A percentile compares a stretch with the other conserved stretches of the same genome.
Evolutionary conservation across 2,888 invertebrate species (phyloP).

Genomic region (Camponotus fellah): DNA sequence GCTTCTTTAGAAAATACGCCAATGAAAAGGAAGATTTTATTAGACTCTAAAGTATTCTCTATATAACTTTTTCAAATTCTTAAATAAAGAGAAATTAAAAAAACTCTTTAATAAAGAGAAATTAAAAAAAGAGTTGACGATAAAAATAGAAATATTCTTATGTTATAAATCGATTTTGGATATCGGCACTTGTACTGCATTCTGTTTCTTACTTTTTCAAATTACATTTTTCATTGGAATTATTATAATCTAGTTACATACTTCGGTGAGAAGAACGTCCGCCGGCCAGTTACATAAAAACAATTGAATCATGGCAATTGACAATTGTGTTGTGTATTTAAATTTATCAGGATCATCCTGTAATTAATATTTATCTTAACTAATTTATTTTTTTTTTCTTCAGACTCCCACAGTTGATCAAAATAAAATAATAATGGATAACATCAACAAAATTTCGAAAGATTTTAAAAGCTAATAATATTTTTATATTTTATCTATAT

Average conservation of each 20-base stretch:
- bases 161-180: background rate
- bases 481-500: background rate
- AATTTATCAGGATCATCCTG: constrained; percentile 72
- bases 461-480: background rate
- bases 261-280: constrained; percentile 68
- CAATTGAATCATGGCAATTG: constrained; percentile 72
- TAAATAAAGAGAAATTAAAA: no score
- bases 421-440: background rate
- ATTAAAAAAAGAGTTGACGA: background rate
- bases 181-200: background rate
- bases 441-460: background rate
- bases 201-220: background rate
- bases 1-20: background rate
- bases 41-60: background rate
- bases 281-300: constrained; percentile 76
- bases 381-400: background rate
- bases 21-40: background rate
- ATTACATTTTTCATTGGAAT: background rate
- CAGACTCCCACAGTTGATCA: background rate
- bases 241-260: constrained; percentile 42
- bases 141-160: background rate
- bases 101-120: background rate
- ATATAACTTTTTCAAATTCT: background rate
- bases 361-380: background rate
- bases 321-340: constrained; percentile 68